Base-by-base conservation (phyloP, 2,113 vertebrate genomes). In the Henicopernis longicauda region DNA sequence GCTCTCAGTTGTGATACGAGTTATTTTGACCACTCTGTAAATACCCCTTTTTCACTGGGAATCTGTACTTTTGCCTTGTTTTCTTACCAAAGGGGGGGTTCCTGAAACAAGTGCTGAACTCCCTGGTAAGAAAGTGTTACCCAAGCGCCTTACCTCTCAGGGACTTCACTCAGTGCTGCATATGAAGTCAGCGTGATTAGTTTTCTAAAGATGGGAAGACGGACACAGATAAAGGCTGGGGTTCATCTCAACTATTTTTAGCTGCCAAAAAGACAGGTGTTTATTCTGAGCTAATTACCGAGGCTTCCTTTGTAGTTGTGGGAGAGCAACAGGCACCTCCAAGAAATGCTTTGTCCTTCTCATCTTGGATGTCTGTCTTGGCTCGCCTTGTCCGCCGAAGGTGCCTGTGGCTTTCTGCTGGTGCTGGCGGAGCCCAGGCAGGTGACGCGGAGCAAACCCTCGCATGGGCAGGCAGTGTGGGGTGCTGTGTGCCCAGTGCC, bases 381-480 rank as follows among this genome's bases (percentile, higher is more conserved):
- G 38, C 47, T 80, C 18, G 3, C 22, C 57, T 63, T 47, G n/a
- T 47, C 32, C 3, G 11, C 20, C 0, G 0, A 3, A 7, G 13
- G 38, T 69, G 26, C 78, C 80, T 45, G n/a, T 89, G 7, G 29
- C 42, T 93, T 90, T 65, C n/a, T 88, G 38, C 38, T 40, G 47
- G 52, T 72, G 58, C 73, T 63, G 59, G 15, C 40, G 52, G 54
- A 83, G 54, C 54, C 58, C 26, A 7, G 19, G 6, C 23, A 26
- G 38, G 47, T 91, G 34, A 45, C 0, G 1, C 0, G 6, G 34
- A 61, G 18, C 18, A 44, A 77, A 80, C 29, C 9, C 38, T 65
- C 12, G 7, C 21, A 19, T 1, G 1, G 44, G 32, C 17, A 8
- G 29, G 79, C 8, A 6, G 7, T 2, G 4, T 2, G 3, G 27